These are phyloP conservation scores for Uropsilus gracilis DNA, from an alignment of 2,113 vertebrate species.

Conservation along the genomic window DNA sequence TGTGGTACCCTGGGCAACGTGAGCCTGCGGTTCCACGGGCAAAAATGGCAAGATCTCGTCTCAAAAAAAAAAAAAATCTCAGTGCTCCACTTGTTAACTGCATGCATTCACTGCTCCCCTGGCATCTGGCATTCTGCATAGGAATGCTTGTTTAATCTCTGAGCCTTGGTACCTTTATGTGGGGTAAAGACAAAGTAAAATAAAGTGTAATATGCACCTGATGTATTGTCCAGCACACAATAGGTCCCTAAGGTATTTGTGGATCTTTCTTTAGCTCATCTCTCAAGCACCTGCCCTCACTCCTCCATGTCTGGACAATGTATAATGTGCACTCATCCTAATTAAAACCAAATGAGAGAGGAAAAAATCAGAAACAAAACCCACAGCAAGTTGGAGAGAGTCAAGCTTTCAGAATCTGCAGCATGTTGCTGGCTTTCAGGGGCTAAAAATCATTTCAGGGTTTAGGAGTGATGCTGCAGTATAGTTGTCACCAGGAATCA, in stretches of 20 bases:
- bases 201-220: not conserved
- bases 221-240: not conserved
- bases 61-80: too few species aligned
- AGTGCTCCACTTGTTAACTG: accelerated
- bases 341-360: not conserved
- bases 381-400: not conserved
- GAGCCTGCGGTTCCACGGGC: too few species aligned
- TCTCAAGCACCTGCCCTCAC: not conserved
- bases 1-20: too few species aligned
- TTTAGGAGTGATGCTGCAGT: not conserved
- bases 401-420: not conserved
- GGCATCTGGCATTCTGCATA: not conserved
- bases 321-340: not conserved
- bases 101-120: not conserved
- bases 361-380: not conserved
- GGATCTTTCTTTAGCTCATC: not conserved
- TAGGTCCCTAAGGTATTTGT: not conserved
- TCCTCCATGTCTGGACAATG: not conserved
- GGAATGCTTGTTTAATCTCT: accelerated
- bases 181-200: not conserved
- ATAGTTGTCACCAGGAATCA: not conserved
- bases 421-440: not conserved
- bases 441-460: not conserved
- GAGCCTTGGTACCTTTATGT: not conserved
- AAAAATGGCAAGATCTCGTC: too few species aligned